Evolutionary conservation across 1,140 invertebrate species (phyloP).

Genomic region (Adelges cooleyi): DNA sequence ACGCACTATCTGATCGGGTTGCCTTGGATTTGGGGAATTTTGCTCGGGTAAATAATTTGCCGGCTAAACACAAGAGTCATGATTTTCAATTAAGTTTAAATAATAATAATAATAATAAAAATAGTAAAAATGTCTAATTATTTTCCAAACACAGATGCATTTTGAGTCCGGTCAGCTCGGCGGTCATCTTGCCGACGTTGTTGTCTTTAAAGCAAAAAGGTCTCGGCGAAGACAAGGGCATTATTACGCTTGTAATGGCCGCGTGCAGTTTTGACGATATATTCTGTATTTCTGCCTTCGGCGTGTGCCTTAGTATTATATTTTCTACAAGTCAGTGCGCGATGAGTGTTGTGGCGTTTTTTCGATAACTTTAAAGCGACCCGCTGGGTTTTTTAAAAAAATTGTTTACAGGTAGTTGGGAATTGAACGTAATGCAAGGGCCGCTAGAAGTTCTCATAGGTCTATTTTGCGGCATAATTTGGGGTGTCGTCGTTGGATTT

Average conservation of each 20-base stretch:
- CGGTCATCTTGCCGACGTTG: slow-evolving; percentile 61
- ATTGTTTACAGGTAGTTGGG: slow-evolving; percentile 30
- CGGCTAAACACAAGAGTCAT: no score
- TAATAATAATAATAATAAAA: neutral
- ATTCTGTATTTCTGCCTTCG: slow-evolving; percentile 63
- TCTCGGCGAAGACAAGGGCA: slow-evolving; percentile 56
- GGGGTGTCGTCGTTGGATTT: slow-evolving; percentile 40
- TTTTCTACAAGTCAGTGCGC: slow-evolving; percentile 44
- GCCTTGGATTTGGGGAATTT: slow-evolving; percentile 58
- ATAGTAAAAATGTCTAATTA: neutral
- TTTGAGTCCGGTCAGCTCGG: slow-evolving; percentile 60
- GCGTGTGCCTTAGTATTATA: slow-evolving; percentile 46
- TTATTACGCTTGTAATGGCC: slow-evolving; percentile 66
- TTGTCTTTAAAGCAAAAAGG: slow-evolving; percentile 51
- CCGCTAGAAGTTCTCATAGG: slow-evolving; percentile 45
- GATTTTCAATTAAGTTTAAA: neutral
- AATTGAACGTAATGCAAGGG: slow-evolving; percentile 43
- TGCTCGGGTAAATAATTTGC: slow-evolving; percentile 52
- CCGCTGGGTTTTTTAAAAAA: no score
- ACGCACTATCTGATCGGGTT: slow-evolving; percentile 52
- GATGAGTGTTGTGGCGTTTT: no score
- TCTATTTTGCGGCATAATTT: slow-evolving; percentile 41
- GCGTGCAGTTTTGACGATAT: slow-evolving; percentile 66
- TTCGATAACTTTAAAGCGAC: no score
- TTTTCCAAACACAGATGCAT: slow-evolving; percentile 43